Base-by-base conservation (phyloP, 2,797 vertebrate genomes). In the Erithacus rubecula region DNA sequence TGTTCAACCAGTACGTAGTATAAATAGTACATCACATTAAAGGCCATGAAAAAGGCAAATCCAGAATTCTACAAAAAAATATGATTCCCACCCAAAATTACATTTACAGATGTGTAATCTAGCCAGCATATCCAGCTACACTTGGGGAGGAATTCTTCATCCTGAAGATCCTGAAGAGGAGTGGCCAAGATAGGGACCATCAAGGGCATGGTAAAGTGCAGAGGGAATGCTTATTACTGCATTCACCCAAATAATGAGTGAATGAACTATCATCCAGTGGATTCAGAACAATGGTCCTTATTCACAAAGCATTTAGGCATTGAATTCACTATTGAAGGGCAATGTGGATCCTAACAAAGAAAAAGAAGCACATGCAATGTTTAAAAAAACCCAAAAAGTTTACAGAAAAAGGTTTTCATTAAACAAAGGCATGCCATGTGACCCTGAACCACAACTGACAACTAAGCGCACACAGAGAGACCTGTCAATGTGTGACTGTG, bases 201-300 rank as follows among this genome's bases (percentile, higher is more conserved):
- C 34, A 74, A 47, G 3, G 5, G 5, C 24, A 30, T 2, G 19
- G n/a, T 19, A 67, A 68, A 76, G 21, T 2, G 3, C 64, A 30
- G 4, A 44, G 36, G 11, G 39, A 76, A 43, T 13, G 34, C 53
- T 18, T n/a, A 39, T 20, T 46, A 37, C 26, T 34, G 68, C 51
- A 37, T 16, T 43, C 49, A n/a, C 24, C n/a, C 53, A 37, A 63
- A 47, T 8, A 70, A 10, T 2, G 36, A 71, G 55, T 14, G 41
- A 87, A 60, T 23, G 59, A 91, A 80, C 60, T 29, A 53, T 17
- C 67, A 76, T 6, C 24, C 9, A 1, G 79, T 20, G 15, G 5
- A 23, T 36, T 83, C 79, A 60, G 76, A 88, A 95, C 70, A 94
- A 90, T 79, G 36, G 12, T 75, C 36, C 36, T 94, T 53, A 65